Evolutionary conservation across 2,797 vertebrate genomes (phyloP).

Genomic region (Poliocrania exsul): DNA sequence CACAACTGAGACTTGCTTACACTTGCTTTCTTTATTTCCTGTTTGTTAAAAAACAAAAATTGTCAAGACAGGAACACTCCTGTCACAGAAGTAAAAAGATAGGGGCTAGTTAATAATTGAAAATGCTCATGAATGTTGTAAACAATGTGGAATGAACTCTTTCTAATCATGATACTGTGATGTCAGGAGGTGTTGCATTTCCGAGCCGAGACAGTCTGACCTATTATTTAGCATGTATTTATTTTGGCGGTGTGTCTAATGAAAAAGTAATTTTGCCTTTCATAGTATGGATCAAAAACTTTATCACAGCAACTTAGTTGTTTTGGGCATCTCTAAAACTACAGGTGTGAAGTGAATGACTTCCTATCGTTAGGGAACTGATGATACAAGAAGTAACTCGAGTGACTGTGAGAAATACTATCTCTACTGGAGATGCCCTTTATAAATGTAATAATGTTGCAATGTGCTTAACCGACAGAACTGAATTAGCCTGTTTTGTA

Average conservation of each 20-base stretch:
- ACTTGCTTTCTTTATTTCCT: conserved; percentile 44
- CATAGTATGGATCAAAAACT: neutral
- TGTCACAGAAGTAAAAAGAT: conserved; percentile 86
- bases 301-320: neutral
- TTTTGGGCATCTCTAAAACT: neutral
- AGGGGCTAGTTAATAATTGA: conserved; percentile 90
- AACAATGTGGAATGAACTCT: conserved; percentile 86
- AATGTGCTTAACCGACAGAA: conserved; percentile 36
- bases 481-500: neutral
- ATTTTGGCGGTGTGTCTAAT: neutral
- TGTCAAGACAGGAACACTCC: conserved; percentile 76
- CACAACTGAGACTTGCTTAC: neutral
- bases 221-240: conserved; percentile 54
- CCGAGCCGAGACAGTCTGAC: conserved; percentile 53
- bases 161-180: conserved; percentile 87
- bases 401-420: conserved; percentile 72
- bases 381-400: conserved; percentile 61
- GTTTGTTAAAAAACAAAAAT: conserved; percentile 80
- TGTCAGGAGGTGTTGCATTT: conserved; percentile 85
- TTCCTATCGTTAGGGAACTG: neutral
- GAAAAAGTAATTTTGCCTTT: conserved; percentile 34
- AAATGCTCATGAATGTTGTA: conserved; percentile 90
- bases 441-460: conserved; percentile 72
- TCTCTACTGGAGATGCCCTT: conserved; percentile 45
- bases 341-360: neutral